Base-by-base conservation (phyloP, 2,888 invertebrate species). In the Tachystola acroxantha region DNA sequence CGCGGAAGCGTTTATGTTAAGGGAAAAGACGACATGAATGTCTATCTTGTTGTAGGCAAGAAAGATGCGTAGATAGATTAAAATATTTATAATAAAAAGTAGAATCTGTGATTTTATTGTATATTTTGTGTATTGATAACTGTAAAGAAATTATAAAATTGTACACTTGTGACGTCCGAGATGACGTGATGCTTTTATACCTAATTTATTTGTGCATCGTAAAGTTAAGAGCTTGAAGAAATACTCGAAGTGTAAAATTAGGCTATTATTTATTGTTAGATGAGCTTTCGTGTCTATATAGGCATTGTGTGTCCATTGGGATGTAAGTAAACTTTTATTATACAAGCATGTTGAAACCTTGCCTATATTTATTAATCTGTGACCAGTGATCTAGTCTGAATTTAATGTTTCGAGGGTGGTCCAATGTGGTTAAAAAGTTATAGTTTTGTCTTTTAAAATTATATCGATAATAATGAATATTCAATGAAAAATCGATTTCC, bases 21-120 rank as follows among this genome's bases (percentile, higher is more conserved):
- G 76, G 98, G 98, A 19, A 98, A 98, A 82, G 97, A 97, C 67
- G 89, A 96, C 64, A 97, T 98, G 97, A 93, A 95, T 64, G 97
- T 97, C 1, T 96, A 92, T 80, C 88, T 97, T 39, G 87, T 92
- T 29, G 81, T 89, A 42, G 84, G 84, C 36, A 91, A 90, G 58
- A 91, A 79, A 59, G 61, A 74, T 53, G 57, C 60, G 44, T 80
- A 78, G 70, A 46, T 57, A 58, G 52, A 43, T 37, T 34, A 51
- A 55, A 50, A 50, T 57, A 55, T 51, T 44, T 57, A 45, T 51
- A 58, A 58, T 53, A 57, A 58, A 76, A 73, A 67, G 76, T 82
- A 81, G 81, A 75, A 84, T 81, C 86, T 85, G 86, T 86, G 86
- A 86, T 86, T 81, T 64, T 54, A 66, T 46, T 49, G 42, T 73